phyloP scores from a whole-genome alignment of 2,888 invertebrate species.

The Diadegma fenestrale region DNA sequence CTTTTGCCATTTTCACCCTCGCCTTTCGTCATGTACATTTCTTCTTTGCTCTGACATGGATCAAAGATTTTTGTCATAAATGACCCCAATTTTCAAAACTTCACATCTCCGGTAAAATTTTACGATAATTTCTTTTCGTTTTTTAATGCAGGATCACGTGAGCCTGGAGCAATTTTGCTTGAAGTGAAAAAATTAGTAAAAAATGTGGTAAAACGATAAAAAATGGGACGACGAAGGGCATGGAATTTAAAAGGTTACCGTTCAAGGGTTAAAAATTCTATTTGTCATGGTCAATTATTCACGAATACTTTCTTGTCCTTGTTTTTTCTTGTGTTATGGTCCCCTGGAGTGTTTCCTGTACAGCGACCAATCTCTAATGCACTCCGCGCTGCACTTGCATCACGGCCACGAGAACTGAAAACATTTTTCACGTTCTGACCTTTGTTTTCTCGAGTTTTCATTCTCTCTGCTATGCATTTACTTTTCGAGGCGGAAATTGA shows the following conservation, averaged over 20 bases:
- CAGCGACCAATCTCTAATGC: not conserved
- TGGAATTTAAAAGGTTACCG: too few species aligned
- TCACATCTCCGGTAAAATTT: too few species aligned
- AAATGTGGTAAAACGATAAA: too few species aligned
- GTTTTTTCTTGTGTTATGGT: not conserved
- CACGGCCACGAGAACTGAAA: not conserved
- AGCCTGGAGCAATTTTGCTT: too few species aligned
- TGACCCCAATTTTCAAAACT: too few species aligned
- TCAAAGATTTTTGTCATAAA: too few species aligned
- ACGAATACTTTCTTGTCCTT: not conserved
- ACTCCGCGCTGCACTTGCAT: not conserved
- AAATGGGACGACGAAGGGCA: too few species aligned
- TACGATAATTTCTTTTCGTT: too few species aligned
- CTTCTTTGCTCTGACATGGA: too few species aligned
- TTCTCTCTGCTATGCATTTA: not conserved
- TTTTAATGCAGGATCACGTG: too few species aligned
- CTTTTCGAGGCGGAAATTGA: not conserved
- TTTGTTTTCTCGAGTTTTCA: not conserved
- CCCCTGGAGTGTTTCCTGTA: not conserved
- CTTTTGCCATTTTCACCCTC: not conserved
- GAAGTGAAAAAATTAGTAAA: too few species aligned
- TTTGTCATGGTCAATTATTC: not conserved
- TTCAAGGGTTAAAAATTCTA: too few species aligned
- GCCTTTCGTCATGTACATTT: not conserved
- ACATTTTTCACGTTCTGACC: not conserved